phyloP scores from a whole-genome alignment of 1,140 invertebrate genomes.

The Chelonus insularis region DNA sequence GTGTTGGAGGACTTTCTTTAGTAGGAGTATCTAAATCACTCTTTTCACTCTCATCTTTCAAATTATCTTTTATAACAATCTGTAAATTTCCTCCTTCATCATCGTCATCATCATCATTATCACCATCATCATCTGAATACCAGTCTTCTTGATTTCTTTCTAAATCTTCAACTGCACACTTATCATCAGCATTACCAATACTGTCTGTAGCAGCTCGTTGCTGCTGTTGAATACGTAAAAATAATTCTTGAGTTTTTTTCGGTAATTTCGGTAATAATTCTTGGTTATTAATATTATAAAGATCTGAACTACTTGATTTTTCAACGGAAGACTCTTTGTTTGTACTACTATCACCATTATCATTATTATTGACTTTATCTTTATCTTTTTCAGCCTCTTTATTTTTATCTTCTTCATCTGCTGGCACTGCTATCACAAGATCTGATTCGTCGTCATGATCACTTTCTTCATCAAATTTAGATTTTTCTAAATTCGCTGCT shows the following conservation, averaged over 20 bases:
- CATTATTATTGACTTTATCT: too few relatives aligned
- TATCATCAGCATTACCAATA: slow-evolving; percentile 57
- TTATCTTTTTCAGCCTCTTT: slow-evolving; percentile 41
- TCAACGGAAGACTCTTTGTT: not conserved
- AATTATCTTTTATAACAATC: slow-evolving; percentile 52
- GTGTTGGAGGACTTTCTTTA: slow-evolving; percentile 26
- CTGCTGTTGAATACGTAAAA: slow-evolving; percentile 70
- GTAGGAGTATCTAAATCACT: slow-evolving; percentile 28
- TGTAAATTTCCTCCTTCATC: slow-evolving; percentile 46
- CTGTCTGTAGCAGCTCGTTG: slow-evolving; percentile 63
- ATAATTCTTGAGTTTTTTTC: slow-evolving; percentile 70
- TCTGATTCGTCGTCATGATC: slow-evolving; percentile 55
- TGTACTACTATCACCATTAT: slow-evolving; percentile 18
- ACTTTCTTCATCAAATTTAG: slow-evolving; percentile 54
- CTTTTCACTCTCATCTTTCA: slow-evolving; percentile 45
- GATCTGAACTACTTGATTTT: not conserved
- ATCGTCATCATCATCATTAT: slow-evolving; percentile 35
- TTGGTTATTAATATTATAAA: slow-evolving; percentile 16
- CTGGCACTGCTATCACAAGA: slow-evolving; percentile 53
- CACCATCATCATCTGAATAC: slow-evolving; percentile 74
- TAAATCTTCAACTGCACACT: slow-evolving; percentile 61
- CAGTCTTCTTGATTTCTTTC: slow-evolving; percentile 69
- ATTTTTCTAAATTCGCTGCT: slow-evolving; percentile 46
- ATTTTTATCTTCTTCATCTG: slow-evolving; percentile 50
- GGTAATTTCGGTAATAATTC: slow-evolving; percentile 64